These are phyloP conservation scores for Hecatera dysodea DNA, from an alignment of 2,888 invertebrate species.

Conservation along the genomic window DNA sequence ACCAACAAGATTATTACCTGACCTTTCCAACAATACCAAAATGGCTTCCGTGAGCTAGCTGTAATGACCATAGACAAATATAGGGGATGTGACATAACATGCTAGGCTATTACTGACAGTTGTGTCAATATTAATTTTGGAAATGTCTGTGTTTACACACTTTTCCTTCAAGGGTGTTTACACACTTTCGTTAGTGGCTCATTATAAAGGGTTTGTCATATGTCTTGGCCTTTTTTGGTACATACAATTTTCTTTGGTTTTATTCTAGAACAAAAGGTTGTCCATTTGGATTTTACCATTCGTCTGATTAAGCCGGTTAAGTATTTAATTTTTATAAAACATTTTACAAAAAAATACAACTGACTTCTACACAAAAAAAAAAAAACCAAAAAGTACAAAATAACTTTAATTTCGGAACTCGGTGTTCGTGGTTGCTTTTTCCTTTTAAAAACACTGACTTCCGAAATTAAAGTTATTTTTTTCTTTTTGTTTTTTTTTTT, in stretches of 20 bases:
- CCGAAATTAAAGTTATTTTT: too few species aligned
- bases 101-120: slow-evolving; percentile 1
- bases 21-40: slow-evolving; percentile 12
- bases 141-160: background rate
- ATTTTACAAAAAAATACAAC: background rate
- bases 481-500: too few species aligned
- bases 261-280: background rate
- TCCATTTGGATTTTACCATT: too few species aligned
- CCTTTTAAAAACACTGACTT: too few species aligned
- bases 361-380: too few species aligned
- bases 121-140: slow-evolving; percentile 40
- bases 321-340: too few species aligned
- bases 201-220: background rate
- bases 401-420: too few species aligned
- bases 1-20: slow-evolving; percentile 31
- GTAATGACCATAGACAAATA: slow-evolving; percentile 27
- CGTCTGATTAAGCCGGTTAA: too few species aligned
- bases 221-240: too few species aligned
- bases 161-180: background rate
- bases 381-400: too few species aligned
- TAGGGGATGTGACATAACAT: slow-evolving; percentile 8
- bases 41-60: slow-evolving; percentile 31
- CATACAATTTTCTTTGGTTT: background rate
- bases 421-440: too few species aligned
- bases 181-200: background rate